Evolutionary conservation across 2,113 vertebrate species (phyloP), one percentile per base, ranked within the genome.

Genomic region (Clarias gariepinus): DNA sequence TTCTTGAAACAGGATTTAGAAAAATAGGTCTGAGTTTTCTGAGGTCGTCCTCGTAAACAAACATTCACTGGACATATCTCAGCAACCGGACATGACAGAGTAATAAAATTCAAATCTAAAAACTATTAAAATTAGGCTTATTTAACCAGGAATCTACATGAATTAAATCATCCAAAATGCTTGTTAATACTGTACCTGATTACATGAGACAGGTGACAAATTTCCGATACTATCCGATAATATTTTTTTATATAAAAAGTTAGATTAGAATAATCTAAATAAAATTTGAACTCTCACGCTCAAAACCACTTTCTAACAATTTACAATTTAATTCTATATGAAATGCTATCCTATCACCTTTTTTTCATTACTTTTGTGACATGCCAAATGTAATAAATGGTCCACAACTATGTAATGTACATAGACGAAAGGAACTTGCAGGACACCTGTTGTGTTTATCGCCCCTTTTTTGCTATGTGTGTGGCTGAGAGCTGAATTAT

Each of bases 401-500:
- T 18, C 33, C 71, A 47, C 47, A 47, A 47, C 47, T 47, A 41
- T 2, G 23, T 73, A 33, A 12, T 9, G 64, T 71, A 19, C 30
- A 36, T 36, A 23, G 15, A 18, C 2, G 47, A 74, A 7, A 12
- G 11, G 4, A 73, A 53, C 73, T 53, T 53, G 12, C 30, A 8
- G 76, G 78, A 80, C 30, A 61, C 57, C 79, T 58, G 57, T 41
- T 61, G 30, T 33, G 57, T 81, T 81, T 81, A 61, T 47, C 12
- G 10, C 30, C 30, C 79, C 30, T 21, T 36, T 61, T 30, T 36
- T 61, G 53, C 77, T 30, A n/a, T 83, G 47, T 71, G 81, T 69
- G 82, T 71, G 64, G 81, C 69, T 66, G 47, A 1, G 41, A 12
- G 53, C 1, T 52, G 28, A 85, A 96, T 96, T 95, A 94, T 95